Conservation (phyloP, 2,888 invertebrate species). For the Mesochorus sp. region DNA sequence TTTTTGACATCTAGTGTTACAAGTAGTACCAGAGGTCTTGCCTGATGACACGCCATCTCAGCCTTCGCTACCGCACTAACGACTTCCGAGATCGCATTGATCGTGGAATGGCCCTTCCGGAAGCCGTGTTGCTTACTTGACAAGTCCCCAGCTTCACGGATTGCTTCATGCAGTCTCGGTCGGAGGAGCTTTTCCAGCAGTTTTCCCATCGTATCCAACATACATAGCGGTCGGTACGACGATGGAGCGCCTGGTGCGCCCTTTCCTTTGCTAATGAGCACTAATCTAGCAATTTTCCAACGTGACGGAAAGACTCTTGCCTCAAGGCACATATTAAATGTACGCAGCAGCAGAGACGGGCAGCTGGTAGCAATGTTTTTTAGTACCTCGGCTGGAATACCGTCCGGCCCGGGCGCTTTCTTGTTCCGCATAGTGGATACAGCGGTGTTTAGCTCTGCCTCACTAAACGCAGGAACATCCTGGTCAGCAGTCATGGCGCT, state of each 20-base stretch:
- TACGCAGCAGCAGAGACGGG: background rate
- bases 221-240: background rate
- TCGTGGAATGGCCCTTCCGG: background rate
- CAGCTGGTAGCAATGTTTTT: background rate
- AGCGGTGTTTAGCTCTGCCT: background rate
- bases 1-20: constrained; percentile 8
- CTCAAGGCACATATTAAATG: background rate
- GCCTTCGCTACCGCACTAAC: background rate
- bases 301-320: background rate
- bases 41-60: background rate
- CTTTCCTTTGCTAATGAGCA: background rate
- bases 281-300: background rate
- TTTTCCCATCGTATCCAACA: background rate
- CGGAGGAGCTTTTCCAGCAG: background rate
- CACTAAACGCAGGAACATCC: background rate
- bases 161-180: background rate
- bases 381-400: background rate
- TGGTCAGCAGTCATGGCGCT: background rate
- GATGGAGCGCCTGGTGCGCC: background rate
- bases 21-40: background rate
- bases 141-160: background rate
- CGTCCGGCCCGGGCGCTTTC: constrained; percentile 2
- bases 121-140: background rate
- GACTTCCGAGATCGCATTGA: background rate
- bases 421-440: background rate